Evolutionary conservation across 1,140 invertebrate genomes (phyloP).

Genomic region (Drosophila eugracilis): DNA sequence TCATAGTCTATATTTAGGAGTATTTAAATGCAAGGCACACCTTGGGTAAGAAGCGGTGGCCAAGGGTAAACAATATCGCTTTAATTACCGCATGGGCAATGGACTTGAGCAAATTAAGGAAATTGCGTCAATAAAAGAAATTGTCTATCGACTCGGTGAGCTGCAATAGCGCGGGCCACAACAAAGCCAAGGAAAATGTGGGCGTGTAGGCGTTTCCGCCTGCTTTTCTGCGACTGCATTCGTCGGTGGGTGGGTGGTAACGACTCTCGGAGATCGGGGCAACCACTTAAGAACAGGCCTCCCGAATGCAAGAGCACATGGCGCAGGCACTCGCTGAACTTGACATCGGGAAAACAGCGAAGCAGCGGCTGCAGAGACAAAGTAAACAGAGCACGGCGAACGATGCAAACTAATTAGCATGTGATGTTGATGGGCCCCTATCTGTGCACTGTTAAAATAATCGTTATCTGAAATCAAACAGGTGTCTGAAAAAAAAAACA

Average conservation of each 20-base stretch:
- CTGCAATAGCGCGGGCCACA: slow-evolving; percentile 12
- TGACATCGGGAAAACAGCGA: slow-evolving; percentile 42
- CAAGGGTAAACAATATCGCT: slow-evolving; percentile 29
- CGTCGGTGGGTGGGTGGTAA: neutral
- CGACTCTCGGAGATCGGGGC: slow-evolving; percentile 7
- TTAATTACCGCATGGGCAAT: slow-evolving; percentile 51
- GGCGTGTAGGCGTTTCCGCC: slow-evolving; percentile 30
- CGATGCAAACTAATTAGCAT: slow-evolving; percentile 67
- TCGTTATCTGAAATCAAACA: too few species aligned
- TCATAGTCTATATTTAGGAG: slow-evolving; percentile 34
- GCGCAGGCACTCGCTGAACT: slow-evolving; percentile 52
- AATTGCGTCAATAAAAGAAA: slow-evolving; percentile 53
- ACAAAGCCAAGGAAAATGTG: slow-evolving; percentile 32
- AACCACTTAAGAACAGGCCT: slow-evolving; percentile 45
- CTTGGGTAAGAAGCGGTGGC: slow-evolving; percentile 11
- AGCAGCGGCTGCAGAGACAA: slow-evolving; percentile 14
- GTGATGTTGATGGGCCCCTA: slow-evolving; percentile 49
- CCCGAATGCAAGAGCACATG: slow-evolving; percentile 18
- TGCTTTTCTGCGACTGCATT: neutral
- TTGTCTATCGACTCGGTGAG: slow-evolving; percentile 20
- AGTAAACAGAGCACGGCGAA: slow-evolving; percentile 61
- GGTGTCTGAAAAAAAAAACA: neutral
- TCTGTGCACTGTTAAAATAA: slow-evolving; percentile 1
- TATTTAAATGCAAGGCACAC: slow-evolving; percentile 24
- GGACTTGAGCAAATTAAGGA: slow-evolving; percentile 50